phyloP scores from a whole-genome alignment of 2,797 vertebrate species.

The Glossophaga mutica region DNA sequence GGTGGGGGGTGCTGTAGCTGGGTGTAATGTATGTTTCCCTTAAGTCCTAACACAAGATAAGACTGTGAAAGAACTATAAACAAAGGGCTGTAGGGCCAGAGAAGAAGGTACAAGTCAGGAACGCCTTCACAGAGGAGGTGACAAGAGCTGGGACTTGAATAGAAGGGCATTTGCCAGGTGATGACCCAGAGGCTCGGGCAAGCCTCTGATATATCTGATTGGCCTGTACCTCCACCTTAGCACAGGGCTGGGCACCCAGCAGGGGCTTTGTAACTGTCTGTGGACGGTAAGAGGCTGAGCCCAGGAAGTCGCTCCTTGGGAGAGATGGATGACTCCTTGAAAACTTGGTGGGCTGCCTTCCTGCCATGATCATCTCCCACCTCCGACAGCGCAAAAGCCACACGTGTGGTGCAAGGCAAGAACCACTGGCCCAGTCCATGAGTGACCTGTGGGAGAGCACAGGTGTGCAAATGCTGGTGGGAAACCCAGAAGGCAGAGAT shows the following conservation, averaged over 20 bases:
- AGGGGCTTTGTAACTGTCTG: neutral
- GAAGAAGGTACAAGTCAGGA: neutral
- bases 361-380: neutral
- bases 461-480: neutral
- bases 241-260: neutral
- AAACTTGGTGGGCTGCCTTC: fast-evolving
- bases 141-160: neutral
- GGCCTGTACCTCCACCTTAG: neutral
- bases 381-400: neutral
- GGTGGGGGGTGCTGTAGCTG: too few species aligned
- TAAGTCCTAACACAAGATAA: neutral
- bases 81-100: neutral
- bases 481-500: neutral
- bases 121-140: neutral
- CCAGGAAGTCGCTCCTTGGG: neutral
- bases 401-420: fast-evolving
- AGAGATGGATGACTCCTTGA: neutral
- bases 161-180: neutral
- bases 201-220: neutral
- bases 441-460: too few species aligned
- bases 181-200: neutral
- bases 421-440: neutral
- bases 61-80: neutral
- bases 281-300: neutral
- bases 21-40: neutral